Conservation (phyloP, 2,888 invertebrate genomes). For the Spialia ferax region DNA sequence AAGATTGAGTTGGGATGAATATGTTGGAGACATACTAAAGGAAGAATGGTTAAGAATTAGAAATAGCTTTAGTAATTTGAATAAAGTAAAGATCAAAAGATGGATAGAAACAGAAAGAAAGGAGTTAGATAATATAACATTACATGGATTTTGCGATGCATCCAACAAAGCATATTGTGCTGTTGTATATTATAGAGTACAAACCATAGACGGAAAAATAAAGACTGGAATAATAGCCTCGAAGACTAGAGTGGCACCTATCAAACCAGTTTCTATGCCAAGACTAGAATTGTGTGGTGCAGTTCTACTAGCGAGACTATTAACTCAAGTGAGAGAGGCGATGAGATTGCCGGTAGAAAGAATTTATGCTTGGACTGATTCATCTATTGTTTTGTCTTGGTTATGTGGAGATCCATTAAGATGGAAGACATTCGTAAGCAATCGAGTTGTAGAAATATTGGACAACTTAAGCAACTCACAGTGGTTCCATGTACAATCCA, state of each 20-base stretch:
- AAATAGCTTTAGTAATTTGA: neutral
- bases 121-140: no score
- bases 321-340: no score
- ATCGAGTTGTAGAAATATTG: neutral
- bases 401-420: neutral
- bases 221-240: no score
- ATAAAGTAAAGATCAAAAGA: neutral
- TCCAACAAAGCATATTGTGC: no score
- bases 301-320: no score
- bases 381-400: neutral
- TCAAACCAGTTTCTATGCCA: no score
- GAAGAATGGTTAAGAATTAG: neutral
- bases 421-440: neutral
- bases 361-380: neutral
- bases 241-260: no score
- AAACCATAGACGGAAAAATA: no score
- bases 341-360: no score
- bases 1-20: neutral
- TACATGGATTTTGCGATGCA: no score
- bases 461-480: neutral
- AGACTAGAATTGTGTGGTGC: no score
- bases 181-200: no score
- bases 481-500: constrained; percentile 1
- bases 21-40: neutral
- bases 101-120: neutral